Conservation (phyloP, 2,888 invertebrate species). For the Globia sparganii region DNA sequence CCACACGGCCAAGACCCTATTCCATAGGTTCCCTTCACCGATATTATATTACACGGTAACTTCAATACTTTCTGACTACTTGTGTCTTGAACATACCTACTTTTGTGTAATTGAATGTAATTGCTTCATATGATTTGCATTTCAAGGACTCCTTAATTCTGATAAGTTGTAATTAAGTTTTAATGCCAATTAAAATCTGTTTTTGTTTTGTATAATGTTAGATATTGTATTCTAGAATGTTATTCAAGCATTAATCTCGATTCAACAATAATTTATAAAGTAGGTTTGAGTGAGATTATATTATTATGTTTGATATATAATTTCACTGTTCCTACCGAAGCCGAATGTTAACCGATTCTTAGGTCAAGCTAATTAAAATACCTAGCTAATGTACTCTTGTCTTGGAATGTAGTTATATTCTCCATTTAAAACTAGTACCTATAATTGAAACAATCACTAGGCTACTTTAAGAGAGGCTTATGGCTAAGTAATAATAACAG, state of each 20-base stretch:
- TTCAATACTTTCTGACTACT: conserved; percentile 9
- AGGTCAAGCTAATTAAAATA: neutral
- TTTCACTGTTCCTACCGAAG: neutral
- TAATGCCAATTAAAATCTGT: conserved; percentile 16
- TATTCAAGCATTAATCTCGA: neutral
- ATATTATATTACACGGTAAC: conserved; percentile 12
- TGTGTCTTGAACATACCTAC: neutral
- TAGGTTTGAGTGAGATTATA: neutral
- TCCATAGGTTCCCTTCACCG: conserved; percentile 54
- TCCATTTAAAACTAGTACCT: neutral
- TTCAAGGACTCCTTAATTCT: conserved; percentile 36
- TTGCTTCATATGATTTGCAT: conserved; percentile 2
- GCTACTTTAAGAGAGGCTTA: too few species aligned
- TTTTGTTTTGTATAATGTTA: conserved; percentile 3
- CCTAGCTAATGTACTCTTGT: neutral
- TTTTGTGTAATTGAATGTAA: conserved; percentile 19
- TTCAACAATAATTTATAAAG: neutral
- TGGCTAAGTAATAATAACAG: too few species aligned
- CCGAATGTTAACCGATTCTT: neutral
- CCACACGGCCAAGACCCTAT: conserved; percentile 47
- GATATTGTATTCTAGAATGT: conserved; percentile 14
- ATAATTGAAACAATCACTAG: too few species aligned
- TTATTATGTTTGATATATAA: neutral
- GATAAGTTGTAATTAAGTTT: conserved; percentile 22
- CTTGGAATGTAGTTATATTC: neutral